Evolutionary conservation across 2,113 vertebrate species (phyloP), one percentile per base, ranked within the genome.

Genomic region (Sinocyclocheilus rhinocerous): DNA sequence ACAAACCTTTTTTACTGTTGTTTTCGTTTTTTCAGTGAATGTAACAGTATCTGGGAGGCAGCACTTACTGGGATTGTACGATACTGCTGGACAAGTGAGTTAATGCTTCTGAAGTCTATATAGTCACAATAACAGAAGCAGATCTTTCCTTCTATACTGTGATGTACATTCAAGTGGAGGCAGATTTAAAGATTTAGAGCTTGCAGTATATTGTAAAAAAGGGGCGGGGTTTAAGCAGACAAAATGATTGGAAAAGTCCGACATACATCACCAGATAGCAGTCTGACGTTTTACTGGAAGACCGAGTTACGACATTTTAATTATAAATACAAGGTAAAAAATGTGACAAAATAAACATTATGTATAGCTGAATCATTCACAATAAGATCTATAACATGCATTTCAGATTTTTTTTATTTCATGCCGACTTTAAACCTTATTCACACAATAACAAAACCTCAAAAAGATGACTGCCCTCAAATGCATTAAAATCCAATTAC

Each of bases 41-140:
- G 94, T 97, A 91, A 96, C 95, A 1, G 96, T 97, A 83, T 96
- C 96, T 93, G 96, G 96, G 89, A 95, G 95, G 63, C 96, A 97
- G 69, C 96, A 97, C 67, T 92, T 97, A 90, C 93, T 97, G 83
- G 96, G 96, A 83, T 95, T 97, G 42, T 97, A 97, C 63, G 96
- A 97, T 91, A 97, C 96, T 0, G 96, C 96, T 52, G 96, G 96
- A 86, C 96, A 97, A 96, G 96, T 97, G 96, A 85, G 84, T 87
- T 48, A 24, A 29, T 15, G 9, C 4, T 81, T 52, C 39, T 20
- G 15, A 67, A 15, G 33, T 63, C 36, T 45, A 26, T 24, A 63
- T 42, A 80, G 22, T 36, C 33, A 7, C 45, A 76, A 26, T 52
- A 59, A n/a, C 20, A 59, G 57, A 59, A 59, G 20, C 20, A 22